phyloP scores from a whole-genome alignment of 2,113 vertebrate species.

The Callaeas wilsoni region DNA sequence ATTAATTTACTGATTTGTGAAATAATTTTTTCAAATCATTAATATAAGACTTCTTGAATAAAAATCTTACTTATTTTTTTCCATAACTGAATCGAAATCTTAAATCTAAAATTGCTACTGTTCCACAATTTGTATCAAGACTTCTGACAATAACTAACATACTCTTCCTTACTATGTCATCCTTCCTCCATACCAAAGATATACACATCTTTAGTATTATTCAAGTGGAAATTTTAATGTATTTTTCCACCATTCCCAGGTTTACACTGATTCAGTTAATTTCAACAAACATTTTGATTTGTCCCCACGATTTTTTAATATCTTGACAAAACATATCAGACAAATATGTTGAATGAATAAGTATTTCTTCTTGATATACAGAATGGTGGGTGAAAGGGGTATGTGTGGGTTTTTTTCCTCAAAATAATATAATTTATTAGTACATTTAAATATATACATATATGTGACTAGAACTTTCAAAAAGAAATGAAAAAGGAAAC shows the following conservation, averaged over 20 bases:
- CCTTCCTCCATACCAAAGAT: background rate
- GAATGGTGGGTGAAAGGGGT: accelerated
- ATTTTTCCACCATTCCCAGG: background rate
- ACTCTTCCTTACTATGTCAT: background rate
- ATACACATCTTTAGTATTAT: background rate
- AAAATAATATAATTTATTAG: background rate
- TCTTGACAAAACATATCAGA: background rate
- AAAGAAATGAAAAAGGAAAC: background rate
- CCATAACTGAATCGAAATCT: background rate
- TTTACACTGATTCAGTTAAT: background rate
- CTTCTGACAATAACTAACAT: background rate
- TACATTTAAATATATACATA: background rate
- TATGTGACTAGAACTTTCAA: background rate
- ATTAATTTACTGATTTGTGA: background rate
- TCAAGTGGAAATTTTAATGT: background rate
- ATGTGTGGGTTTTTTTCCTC: background rate
- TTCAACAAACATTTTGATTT: background rate
- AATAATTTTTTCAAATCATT: background rate
- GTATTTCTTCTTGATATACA: background rate
- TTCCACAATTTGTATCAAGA: background rate
- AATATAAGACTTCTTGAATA: background rate
- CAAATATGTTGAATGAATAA: background rate
- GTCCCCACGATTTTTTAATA: accelerated
- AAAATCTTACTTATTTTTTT: background rate
- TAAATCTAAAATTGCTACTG: background rate